Evolutionary conservation across 2,113 vertebrate genomes (phyloP), one percentile per base, ranked within the genome.

Genomic region (Ardeotis arabs): DNA sequence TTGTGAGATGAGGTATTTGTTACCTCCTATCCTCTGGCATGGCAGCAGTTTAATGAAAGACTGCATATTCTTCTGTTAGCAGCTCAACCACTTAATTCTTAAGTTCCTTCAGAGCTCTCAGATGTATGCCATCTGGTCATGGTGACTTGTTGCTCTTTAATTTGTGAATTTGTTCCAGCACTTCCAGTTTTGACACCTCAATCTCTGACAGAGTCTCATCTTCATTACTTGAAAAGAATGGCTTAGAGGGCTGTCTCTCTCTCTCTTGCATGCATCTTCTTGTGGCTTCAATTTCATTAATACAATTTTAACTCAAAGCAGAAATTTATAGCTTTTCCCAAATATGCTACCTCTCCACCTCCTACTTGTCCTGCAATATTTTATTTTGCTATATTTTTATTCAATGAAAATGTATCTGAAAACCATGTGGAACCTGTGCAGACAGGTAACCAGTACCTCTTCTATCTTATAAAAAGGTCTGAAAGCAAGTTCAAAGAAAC

Each of bases 91-190:
- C 94, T 97, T 97, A 96, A 95, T 96, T 96, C 91, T 81, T 94
- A 81, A 93, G 95, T 96, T 97, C 93, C 85, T 96, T 95, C 89
- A 91, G 97, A 97, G 95, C 95, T 97, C 97, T 97, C 97, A 97
- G 94, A 97, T 97, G 96, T 94, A 95, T 95, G 92, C 97, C 97
- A 97, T 97, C 97, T 97, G 97, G 97, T 96, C 97, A 89, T 89
- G 91, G 96, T 96, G 96, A 97, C 96, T 97, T 97, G 97, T 96
- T 97, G 97, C 97, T 97, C 97, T 97, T 97, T 96, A 97, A 97
- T 97, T 97, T 97, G 95, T 95, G 97, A 97, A 97, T 97, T 97
- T 97, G 97, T 96, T 97, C 96, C 96, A 96, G 96, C 96, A 97
- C 92, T 97, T 96, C 94, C 87, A 97, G 96, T 97, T 96, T 97